Evolutionary conservation across 1,140 invertebrate species (phyloP).

Genomic region (Aphis gossypii): DNA sequence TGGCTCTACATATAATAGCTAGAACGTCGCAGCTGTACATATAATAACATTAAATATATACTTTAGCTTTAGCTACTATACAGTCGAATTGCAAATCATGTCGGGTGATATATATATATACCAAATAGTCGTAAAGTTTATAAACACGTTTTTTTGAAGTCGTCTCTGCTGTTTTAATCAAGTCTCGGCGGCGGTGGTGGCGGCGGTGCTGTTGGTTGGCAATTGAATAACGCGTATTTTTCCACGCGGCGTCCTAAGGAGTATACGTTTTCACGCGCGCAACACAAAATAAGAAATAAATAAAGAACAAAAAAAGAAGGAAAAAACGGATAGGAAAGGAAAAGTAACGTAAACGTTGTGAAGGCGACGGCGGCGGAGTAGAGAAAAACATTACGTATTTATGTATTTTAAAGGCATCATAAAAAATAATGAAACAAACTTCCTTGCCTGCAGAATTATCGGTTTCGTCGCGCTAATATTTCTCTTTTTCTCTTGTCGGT

Average conservation of each 20-base stretch:
- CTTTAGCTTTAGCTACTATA: not conserved
- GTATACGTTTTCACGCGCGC: constrained; percentile 35
- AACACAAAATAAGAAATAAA: constrained; percentile 46
- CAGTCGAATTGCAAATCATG: not conserved
- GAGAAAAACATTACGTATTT: constrained; percentile 52
- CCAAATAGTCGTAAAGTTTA: constrained; percentile 35
- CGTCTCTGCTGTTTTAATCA: constrained; percentile 43
- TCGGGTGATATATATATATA: not conserved
- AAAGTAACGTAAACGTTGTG: constrained; percentile 30
- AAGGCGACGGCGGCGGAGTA: not conserved
- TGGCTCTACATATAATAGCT: not conserved
- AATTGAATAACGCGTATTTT: constrained; percentile 50
- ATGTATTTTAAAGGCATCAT: constrained; percentile 58
- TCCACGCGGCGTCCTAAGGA: not conserved
- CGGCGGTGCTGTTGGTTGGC: not conserved
- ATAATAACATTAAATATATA: not conserved
- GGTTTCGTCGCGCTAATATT: constrained; percentile 58
- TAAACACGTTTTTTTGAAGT: constrained; percentile 52
- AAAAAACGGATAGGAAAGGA: not conserved
- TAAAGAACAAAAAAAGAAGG: not conserved
- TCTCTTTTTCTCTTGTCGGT: constrained; percentile 38
- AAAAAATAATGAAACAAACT: constrained; percentile 58
- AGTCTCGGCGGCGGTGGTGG: constrained; percentile 2
- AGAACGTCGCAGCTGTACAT: not conserved
- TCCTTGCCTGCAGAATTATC: constrained; percentile 57